A percentile compares a stretch with the other conserved stretches of the same genome.
These are phyloP conservation scores for Mesorhabditis spiculigera DNA, from an alignment of 2,888 invertebrate genomes.

Conservation along the genomic window DNA sequence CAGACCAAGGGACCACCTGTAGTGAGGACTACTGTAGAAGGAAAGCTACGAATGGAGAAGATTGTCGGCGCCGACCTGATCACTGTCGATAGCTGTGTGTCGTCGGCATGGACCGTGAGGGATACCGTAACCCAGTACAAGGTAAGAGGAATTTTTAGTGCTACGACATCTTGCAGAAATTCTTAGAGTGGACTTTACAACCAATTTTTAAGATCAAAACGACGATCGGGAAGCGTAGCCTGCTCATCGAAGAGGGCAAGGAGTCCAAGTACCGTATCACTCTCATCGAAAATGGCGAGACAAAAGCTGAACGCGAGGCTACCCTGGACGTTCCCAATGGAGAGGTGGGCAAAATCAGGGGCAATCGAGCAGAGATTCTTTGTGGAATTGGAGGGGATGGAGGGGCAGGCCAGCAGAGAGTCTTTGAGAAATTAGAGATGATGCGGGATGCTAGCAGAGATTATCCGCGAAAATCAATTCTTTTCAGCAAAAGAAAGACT, in stretches of 20 bases:
- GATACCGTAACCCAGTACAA: slow-evolving; percentile 55
- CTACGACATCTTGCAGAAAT: not conserved
- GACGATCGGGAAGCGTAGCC: slow-evolving; percentile 43
- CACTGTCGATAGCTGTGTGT: slow-evolving; percentile 44
- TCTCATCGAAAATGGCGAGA: slow-evolving; percentile 52
- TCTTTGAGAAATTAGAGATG: slow-evolving; percentile 1
- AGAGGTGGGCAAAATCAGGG: not conserved
- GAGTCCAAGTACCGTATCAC: slow-evolving; percentile 41
- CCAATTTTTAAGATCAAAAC: slow-evolving; percentile 45
- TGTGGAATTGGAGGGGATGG: not conserved
- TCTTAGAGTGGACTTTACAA: not conserved
- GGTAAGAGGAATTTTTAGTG: slow-evolving; percentile 9
- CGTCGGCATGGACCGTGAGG: slow-evolving; percentile 50
- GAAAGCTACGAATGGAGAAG: slow-evolving; percentile 55
- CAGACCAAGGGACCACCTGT: slow-evolving; percentile 24
- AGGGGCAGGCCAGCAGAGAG: not conserved
- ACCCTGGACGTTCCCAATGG: slow-evolving; percentile 48
- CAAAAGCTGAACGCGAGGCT: slow-evolving; percentile 50
- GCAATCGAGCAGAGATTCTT: not conserved
- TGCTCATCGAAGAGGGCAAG: slow-evolving; percentile 43
- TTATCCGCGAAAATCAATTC: not conserved
- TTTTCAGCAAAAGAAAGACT: slow-evolving; percentile 43
- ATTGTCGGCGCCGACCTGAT: slow-evolving; percentile 47
- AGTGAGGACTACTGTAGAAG: slow-evolving; percentile 56
- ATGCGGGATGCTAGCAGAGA: not conserved